Evolutionary conservation across 2,797 vertebrate species (phyloP), one percentile per base, ranked within the genome.

Genomic region (Heliangelus exortis): DNA sequence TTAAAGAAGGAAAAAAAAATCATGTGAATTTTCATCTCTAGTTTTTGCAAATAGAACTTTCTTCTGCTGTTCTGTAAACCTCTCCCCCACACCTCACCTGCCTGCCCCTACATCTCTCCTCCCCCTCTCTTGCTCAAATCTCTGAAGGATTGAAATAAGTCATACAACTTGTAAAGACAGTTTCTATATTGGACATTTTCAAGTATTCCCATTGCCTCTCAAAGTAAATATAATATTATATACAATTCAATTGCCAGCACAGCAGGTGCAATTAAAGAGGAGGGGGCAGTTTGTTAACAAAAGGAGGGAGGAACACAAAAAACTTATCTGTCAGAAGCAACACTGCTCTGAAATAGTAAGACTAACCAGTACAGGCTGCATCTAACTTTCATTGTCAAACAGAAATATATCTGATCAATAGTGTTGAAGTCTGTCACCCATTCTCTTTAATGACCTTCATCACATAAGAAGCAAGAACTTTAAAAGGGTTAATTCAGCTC

Each of bases 1-100:
- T 99, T 95, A 16, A 75, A 67, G 54, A 6, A 59, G 28, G 11
- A 17, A 19, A 13, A 19, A 13, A 47, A 45, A 34, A 7, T 12
- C n/a, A 69, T 31, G 1, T 2, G 15, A 17, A 28, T 22, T 78
- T 92, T 57, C 22, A 62, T 50, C 22, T 22, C 13, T 28, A 7
- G 17, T 29, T 83, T 82, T 80, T 81, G 33, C 45, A 80, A 78
- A 77, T 7, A 51, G 45, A 66, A 36, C 45, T 71, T 94, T 66
- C 68, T 94, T 82, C 34, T 77, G 17, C 58, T 87, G 9, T 80
- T 80, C 53, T 3, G 2, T 54, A 78, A 94, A 47, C 13, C 19
- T 48, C 36, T 72, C 21, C 22, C 57, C 8, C 51, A 19, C 13
- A 33, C 3, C 41, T 47, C 47, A 39, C n/a, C 29, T 58, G 23